A percentile compares a stretch with the other conserved stretches of the same genome.
Conservation (phyloP, 2,113 vertebrate genomes). For the Rhinogobius similis region DNA sequence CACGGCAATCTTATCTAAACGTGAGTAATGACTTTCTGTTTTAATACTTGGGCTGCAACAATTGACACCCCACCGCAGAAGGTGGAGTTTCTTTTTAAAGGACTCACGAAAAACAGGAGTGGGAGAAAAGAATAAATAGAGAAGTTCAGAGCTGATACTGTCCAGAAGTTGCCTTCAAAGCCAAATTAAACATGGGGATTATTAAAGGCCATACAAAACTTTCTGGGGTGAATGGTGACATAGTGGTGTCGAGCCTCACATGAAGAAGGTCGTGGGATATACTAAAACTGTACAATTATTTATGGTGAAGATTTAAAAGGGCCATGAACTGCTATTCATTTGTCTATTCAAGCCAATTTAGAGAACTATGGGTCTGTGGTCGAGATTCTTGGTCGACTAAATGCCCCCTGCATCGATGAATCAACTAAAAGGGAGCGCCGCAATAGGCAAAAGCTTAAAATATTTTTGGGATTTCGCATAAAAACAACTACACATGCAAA, state of each 20-base stretch:
- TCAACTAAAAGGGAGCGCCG: too few relatives aligned
- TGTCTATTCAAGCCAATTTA: background rate
- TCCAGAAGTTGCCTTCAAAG: constrained; percentile 8
- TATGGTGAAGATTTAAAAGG: too few relatives aligned
- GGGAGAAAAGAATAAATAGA: constrained; percentile 27
- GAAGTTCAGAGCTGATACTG: constrained; percentile 11
- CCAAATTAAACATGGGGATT: constrained; percentile 26
- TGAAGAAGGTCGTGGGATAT: background rate
- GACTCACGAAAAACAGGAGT: constrained; percentile 21
- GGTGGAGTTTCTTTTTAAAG: constrained; percentile 14
- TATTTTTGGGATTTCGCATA: too few relatives aligned
- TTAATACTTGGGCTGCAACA: constrained; percentile 31
- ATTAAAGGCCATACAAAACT: constrained; percentile 1
- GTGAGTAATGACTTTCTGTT: constrained; percentile 30
- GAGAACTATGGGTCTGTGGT: too few relatives aligned
- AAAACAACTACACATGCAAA: too few relatives aligned
- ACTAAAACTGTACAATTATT: background rate
- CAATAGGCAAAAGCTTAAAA: too few relatives aligned
- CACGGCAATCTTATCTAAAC: constrained; percentile 28
- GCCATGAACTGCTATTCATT: background rate
- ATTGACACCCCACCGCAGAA: constrained; percentile 17
- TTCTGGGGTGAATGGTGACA: constrained; percentile 13
- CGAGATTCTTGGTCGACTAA: too few relatives aligned
- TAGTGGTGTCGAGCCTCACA: background rate
- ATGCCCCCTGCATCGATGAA: too few relatives aligned